Evolutionary conservation across 2,113 vertebrate species (phyloP).

Genomic region (Rhabdornis inornatus): DNA sequence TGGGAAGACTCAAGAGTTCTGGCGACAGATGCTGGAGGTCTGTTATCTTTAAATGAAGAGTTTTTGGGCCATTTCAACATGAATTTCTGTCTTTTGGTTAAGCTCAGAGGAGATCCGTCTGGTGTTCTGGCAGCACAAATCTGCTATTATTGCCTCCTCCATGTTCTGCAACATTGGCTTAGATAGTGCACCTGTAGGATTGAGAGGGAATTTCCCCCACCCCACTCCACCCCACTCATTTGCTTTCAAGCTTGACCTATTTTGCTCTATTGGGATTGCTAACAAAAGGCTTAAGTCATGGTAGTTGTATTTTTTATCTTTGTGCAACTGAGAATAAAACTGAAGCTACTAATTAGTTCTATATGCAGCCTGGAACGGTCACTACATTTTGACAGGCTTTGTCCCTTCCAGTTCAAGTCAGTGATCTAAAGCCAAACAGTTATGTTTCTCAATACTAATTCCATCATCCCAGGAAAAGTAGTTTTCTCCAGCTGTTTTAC

Average conservation of each 20-base stretch:
- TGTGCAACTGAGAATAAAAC: neutral
- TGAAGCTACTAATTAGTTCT: slow-evolving; percentile 8
- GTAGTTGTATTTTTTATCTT: slow-evolving; percentile 9
- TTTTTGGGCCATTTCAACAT: neutral
- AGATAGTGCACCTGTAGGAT: slow-evolving; percentile 11
- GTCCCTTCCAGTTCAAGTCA: neutral
- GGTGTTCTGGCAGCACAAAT: neutral
- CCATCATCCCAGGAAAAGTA: neutral
- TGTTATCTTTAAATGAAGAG: slow-evolving; percentile 13
- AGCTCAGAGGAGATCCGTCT: neutral
- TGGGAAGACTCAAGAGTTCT: neutral
- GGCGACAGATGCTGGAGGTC: neutral
- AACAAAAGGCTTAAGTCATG: neutral
- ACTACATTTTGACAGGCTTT: neutral
- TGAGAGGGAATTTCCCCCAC: neutral
- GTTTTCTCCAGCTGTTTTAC: neutral
- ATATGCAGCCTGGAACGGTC: neutral
- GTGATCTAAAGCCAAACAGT: slow-evolving; percentile 1
- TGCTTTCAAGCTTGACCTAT: neutral
- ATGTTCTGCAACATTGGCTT: neutral
- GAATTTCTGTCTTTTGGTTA: neutral
- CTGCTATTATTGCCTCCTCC: neutral
- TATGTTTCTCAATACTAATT: slow-evolving; percentile 4
- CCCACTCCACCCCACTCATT: neutral
- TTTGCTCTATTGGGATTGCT: neutral